A percentile compares a stretch with the other conserved stretches of the same genome.
These are phyloP conservation scores for Euwallacea similis DNA, from an alignment of 1,140 invertebrate genomes.

Conservation along the genomic window DNA sequence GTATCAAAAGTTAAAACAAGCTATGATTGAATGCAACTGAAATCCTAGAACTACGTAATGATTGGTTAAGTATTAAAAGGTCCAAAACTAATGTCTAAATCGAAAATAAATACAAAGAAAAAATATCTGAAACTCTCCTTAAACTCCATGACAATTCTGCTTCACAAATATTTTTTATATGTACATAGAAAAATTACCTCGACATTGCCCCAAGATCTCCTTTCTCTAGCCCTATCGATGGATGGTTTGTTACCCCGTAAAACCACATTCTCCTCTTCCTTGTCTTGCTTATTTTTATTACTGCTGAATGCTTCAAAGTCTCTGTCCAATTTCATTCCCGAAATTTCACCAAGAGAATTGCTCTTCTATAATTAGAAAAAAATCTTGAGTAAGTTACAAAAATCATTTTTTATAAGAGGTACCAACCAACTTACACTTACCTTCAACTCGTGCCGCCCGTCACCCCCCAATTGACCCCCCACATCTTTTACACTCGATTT, in stretches of 20 bases:
- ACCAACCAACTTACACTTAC: slow-evolving; percentile 3
- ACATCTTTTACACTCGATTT: slow-evolving; percentile 22
- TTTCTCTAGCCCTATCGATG: slow-evolving; percentile 56
- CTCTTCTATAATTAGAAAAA: slow-evolving; percentile 59
- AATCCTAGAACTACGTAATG: no score
- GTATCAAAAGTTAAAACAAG: no score
- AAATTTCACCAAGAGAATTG: slow-evolving; percentile 71
- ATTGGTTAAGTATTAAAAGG: no score
- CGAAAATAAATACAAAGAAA: no score
- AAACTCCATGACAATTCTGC: no score
- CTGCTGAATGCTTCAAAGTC: slow-evolving; percentile 54
- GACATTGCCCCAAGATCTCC: slow-evolving; percentile 66
- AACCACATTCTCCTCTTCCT: slow-evolving; percentile 42
- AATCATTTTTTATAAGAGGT: no score
- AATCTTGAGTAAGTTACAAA: neutral
- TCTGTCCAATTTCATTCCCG: slow-evolving; percentile 65
- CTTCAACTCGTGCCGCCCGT: slow-evolving; percentile 25
- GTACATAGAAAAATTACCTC: slow-evolving; percentile 53
- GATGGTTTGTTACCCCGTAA: slow-evolving; percentile 43
- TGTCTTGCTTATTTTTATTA: slow-evolving; percentile 28
- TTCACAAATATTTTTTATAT: no score
- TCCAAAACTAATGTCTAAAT: no score
- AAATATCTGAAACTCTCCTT: no score
- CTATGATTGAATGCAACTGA: no score
- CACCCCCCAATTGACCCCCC: slow-evolving; percentile 35